Evolutionary conservation across 1,140 invertebrate genomes (phyloP).

Genomic region (Himalopsyche phryganea): DNA sequence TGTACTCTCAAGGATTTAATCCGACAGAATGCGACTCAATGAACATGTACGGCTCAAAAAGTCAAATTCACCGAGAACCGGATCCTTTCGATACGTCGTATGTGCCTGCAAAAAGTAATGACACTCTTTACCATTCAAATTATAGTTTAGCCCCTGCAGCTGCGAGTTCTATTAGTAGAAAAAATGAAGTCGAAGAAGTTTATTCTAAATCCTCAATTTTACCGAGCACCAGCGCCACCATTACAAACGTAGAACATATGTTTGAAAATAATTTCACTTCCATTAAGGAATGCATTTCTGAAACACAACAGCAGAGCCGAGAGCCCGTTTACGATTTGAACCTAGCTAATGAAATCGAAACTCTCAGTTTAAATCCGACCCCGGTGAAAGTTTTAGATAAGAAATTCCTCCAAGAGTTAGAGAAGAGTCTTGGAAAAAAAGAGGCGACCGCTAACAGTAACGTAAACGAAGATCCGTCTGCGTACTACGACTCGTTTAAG

Average conservation of each 20-base stretch:
- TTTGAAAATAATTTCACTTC: constrained; percentile 24
- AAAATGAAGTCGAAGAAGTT: constrained; percentile 1
- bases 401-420: constrained; percentile 32
- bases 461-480: constrained; percentile 15
- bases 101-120: not conserved
- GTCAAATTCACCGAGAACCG: constrained; percentile 1
- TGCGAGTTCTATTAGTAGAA: not conserved
- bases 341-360: constrained; percentile 16
- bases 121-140: no score
- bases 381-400: constrained; percentile 27
- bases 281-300: constrained; percentile 1
- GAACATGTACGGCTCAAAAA: no score
- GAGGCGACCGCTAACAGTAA: constrained; percentile 31
- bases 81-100: constrained; percentile 33
- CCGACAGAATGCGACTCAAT: no score
- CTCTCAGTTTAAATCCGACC: constrained; percentile 14
- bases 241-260: not conserved
- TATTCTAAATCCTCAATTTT: constrained; percentile 6
- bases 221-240: no score
- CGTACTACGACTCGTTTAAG: not conserved
- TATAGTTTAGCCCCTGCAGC: no score
- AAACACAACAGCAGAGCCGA: not conserved
- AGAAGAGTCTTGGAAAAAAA: constrained; percentile 32
- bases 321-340: not conserved
- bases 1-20: no score